These are phyloP conservation scores for Girardia tigrina DNA, from an alignment of 2,888 invertebrate species.

Conservation along the genomic window DNA sequence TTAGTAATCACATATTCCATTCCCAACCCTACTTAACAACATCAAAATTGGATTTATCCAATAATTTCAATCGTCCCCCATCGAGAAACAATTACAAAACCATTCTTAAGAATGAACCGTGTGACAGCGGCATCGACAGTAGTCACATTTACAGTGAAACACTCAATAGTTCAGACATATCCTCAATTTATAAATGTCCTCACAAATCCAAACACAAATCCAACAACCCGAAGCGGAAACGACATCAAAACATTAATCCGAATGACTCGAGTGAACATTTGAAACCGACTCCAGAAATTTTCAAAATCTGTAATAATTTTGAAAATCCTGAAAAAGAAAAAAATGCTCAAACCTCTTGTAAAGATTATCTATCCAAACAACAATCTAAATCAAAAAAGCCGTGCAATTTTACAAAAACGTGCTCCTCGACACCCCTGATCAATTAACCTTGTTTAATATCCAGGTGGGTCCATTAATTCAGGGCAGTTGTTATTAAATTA, in stretches of 20 bases:
- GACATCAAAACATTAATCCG: neutral
- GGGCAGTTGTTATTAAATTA: neutral
- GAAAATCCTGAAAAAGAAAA: neutral
- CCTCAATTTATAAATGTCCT: neutral
- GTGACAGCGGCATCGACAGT: slow-evolving; percentile 15
- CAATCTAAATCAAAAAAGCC: neutral
- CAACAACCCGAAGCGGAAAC: neutral
- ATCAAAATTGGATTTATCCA: neutral
- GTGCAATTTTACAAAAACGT: neutral
- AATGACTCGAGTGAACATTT: neutral
- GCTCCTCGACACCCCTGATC: neutral
- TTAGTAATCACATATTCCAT: neutral
- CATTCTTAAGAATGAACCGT: slow-evolving; percentile 2
- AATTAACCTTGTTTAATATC: neutral
- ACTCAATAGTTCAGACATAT: neutral
- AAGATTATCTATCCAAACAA: slow-evolving; percentile 5
- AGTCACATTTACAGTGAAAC: slow-evolving; percentile 18
- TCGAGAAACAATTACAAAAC: neutral
- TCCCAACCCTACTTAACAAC: neutral
- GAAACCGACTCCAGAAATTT: neutral
- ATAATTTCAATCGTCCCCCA: neutral
- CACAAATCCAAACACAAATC: neutral
- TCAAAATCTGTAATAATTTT: neutral
- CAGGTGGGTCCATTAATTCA: neutral
- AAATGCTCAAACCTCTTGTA: neutral